These are phyloP conservation scores for Idaea dimidiata DNA, from an alignment of 2,888 invertebrate species.

Conservation along the genomic window DNA sequence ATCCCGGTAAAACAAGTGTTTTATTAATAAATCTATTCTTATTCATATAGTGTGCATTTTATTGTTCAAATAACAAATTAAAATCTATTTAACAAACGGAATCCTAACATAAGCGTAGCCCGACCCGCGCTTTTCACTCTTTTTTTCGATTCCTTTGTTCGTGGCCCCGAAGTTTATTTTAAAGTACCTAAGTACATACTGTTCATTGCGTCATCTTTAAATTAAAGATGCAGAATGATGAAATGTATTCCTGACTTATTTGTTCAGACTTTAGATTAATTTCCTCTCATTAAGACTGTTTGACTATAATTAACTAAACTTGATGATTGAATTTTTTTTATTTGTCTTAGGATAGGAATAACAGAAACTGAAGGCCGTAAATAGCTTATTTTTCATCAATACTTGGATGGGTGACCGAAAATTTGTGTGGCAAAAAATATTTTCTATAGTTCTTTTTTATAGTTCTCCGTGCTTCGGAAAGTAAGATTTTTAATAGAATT, in stretches of 20 bases:
- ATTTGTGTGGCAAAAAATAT: no score
- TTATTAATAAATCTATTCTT: no score
- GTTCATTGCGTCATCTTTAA: constrained; percentile 49
- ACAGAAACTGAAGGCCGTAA: no score
- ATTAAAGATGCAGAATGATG: constrained; percentile 57
- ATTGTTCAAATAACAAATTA: background rate
- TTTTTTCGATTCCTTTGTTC: constrained; percentile 45
- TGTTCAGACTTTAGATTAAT: constrained; percentile 65
- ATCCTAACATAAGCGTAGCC: background rate
- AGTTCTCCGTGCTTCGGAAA: no score
- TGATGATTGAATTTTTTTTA: no score
- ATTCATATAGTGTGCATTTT: background rate
- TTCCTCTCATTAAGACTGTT: constrained; percentile 48
- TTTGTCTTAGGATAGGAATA: no score
- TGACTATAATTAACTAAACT: constrained; percentile 23
- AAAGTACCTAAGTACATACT: constrained; percentile 9
- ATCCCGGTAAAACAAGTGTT: no score
- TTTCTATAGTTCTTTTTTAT: no score
- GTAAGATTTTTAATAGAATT: no score
- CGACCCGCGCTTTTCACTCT: constrained; percentile 20
- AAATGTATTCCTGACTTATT: constrained; percentile 68
- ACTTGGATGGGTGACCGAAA: no score
- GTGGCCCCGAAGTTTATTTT: constrained; percentile 29
- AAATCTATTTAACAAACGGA: background rate
- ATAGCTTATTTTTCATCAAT: no score